Base-by-base conservation (phyloP, 2,113 vertebrate species). In the Leucopsar rothschildi region DNA sequence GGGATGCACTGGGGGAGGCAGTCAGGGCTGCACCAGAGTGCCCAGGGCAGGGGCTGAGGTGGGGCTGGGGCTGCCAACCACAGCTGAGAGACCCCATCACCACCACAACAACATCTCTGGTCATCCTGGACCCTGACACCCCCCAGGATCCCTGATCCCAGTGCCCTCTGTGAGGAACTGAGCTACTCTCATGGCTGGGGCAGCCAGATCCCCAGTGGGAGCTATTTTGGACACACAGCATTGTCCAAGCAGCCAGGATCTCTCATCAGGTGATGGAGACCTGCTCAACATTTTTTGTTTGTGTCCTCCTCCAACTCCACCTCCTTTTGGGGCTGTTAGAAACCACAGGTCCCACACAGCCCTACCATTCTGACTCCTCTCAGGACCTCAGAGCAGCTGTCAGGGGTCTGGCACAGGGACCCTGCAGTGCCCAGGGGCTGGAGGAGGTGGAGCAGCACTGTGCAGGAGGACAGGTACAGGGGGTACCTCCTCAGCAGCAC, bases 91-190 rank as follows among this genome's bases (percentile, higher is more conserved):
- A 35, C 22, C 17, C 61, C 45, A 11, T 29, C 33, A 22, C 18
- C 27, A 40, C 37, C 1, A 2, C 7, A 31, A 1, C 44, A 33
- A 3, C 16, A 10, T 6, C 61, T 45, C 19, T 22, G 55, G 9
- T 12, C 79, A 56, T 78, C 21, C 40, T 87, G 86, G 19, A 37
- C 27, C 23, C 56, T 80, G 78, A 8, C 44, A 57, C 7, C 19
- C 25, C 7, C 47, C 42, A 31, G 53, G 17, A 50, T 21, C 29
- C 37, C 35, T 39, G 10, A 50, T 7, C 63, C 42, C 37, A 19
- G 27, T 37, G 61, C 22, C 66, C n/a, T 60, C 53, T 64, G 19
- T 6, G 59, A 72, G 49, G 44, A 40, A 0, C 1, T 20, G 84
- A 80, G 49, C 50, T 37, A 12, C 55, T 64, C 56, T 24, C 56